These are phyloP conservation scores for Phengaris alcon DNA, from an alignment of 2,888 invertebrate genomes.

Conservation along the genomic window DNA sequence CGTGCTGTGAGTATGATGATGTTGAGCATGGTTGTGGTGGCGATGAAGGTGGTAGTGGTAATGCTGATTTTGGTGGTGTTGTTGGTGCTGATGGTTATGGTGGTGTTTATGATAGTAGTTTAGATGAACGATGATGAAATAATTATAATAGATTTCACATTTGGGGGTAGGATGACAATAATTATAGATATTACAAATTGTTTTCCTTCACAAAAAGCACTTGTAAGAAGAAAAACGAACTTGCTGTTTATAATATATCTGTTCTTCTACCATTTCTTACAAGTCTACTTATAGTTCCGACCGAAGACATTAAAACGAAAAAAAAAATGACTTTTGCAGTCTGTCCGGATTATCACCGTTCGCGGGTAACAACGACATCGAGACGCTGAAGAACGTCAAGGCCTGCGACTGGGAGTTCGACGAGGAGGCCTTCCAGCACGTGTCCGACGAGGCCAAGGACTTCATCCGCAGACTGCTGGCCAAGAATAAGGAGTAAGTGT, in stretches of 20 bases:
- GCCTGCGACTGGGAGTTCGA: conserved; percentile 99
- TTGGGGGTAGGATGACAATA: too few species aligned
- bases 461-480: conserved; percentile 96
- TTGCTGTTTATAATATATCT: too few species aligned
- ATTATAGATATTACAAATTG: too few species aligned
- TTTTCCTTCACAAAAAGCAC: too few species aligned
- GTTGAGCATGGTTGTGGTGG: background rate
- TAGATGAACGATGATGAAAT: too few species aligned
- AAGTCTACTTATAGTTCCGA: too few species aligned
- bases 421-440: conserved; percentile 94
- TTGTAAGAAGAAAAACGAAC: too few species aligned
- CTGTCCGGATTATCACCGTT: conserved; percentile 99
- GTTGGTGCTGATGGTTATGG: too few species aligned
- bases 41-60: background rate
- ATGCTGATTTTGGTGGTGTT: background rate
- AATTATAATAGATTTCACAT: too few species aligned
- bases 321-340: conserved; percentile 63
- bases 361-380: conserved; percentile 98
- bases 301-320: too few species aligned
- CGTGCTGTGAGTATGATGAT: conserved; percentile 89
- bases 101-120: too few species aligned
- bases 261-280: too few species aligned
- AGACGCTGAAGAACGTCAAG: conserved; percentile 98
- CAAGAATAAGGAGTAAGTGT: conserved; percentile 93
- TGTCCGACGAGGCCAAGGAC: conserved; percentile 98